A percentile compares a stretch with the other conserved stretches of the same genome.
Evolutionary conservation across 2,888 invertebrate species (phyloP).

Genomic region (Scaptomyza flava): DNA sequence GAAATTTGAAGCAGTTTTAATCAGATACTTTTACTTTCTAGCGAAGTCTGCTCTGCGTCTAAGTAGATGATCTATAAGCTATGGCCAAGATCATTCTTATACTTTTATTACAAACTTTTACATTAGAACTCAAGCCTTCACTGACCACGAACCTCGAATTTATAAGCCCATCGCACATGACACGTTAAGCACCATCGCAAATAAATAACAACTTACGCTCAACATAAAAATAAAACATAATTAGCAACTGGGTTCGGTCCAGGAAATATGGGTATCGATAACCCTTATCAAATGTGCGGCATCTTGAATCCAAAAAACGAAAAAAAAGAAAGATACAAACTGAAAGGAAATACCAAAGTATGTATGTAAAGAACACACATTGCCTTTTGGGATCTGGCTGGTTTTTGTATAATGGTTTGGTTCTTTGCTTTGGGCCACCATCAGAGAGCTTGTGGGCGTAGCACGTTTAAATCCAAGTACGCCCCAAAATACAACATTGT

Average conservation of each 20-base stretch:
- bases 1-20: background rate
- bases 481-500: conserved; percentile 37
- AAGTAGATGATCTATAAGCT: conserved; percentile 4
- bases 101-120: background rate
- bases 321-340: conserved; percentile 63
- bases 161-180: background rate
- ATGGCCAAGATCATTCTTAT: no score
- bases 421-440: conserved; percentile 44
- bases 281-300: conserved; percentile 70
- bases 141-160: background rate
- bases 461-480: conserved; percentile 49
- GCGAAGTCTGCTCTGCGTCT: background rate
- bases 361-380: conserved; percentile 22
- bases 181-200: conserved; percentile 12
- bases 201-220: conserved; percentile 47
- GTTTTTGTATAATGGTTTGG: conserved; percentile 12
- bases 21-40: background rate
- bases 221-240: conserved; percentile 39
- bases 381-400: conserved; percentile 13
- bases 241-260: conserved; percentile 49
- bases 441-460: conserved; percentile 53
- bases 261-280: conserved; percentile 55
- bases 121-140: background rate
- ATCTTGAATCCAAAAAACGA: conserved; percentile 34
- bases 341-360: conserved; percentile 37